phyloP scores from a whole-genome alignment of 2,888 invertebrate species.

The Xestia c-nigrum region DNA sequence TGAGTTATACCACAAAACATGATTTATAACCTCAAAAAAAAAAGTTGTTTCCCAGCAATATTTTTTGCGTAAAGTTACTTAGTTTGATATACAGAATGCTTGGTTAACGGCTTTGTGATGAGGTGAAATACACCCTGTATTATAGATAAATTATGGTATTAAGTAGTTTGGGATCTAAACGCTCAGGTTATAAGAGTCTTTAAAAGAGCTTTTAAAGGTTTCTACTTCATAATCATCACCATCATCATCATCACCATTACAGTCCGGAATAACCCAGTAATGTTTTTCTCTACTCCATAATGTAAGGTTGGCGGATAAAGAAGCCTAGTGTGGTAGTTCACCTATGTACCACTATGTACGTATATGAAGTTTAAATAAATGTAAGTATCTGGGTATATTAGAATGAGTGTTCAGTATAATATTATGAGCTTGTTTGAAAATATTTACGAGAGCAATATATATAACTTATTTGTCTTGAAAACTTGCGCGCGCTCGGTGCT shows the following conservation, averaged over 20 bases:
- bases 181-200: background rate
- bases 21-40: too few relatives aligned
- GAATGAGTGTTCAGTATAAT: constrained; percentile 55
- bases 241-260: background rate
- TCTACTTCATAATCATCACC: background rate
- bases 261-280: background rate
- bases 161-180: background rate
- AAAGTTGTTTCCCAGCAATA: too few relatives aligned
- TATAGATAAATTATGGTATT: too few relatives aligned
- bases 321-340: too few relatives aligned
- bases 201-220: background rate
- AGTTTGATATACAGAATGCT: too few relatives aligned
- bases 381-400: background rate
- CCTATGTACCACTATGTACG: too few relatives aligned
- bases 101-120: too few relatives aligned
- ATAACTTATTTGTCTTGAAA: constrained; percentile 72
- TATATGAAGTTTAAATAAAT: background rate
- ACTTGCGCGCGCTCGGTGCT: constrained; percentile 65
- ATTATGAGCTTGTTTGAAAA: constrained; percentile 68
- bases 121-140: too few relatives aligned
- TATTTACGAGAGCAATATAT: constrained; percentile 70
- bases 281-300: background rate
- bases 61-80: too few relatives aligned
- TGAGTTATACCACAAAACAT: too few relatives aligned
- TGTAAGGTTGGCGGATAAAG: background rate